These are phyloP conservation scores for Mantis religiosa DNA, from an alignment of 2,888 invertebrate species.

Conservation along the genomic window DNA sequence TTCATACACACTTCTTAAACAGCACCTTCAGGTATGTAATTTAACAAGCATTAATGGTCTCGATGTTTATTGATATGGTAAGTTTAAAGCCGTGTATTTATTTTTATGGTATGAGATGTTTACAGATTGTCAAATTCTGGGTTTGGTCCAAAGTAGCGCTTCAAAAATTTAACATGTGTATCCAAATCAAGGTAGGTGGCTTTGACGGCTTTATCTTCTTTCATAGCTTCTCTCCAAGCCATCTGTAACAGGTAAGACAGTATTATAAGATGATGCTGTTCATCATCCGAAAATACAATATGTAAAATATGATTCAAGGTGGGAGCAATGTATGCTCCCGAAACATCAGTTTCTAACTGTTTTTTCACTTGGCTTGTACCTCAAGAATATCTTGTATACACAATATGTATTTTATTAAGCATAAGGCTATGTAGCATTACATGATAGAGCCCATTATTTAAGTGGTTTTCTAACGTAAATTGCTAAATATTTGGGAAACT, in stretches of 20 bases:
- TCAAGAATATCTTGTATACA: too few relatives aligned
- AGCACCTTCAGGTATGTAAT: not conserved
- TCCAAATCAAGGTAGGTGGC: constrained; percentile 20
- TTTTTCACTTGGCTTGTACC: too few relatives aligned
- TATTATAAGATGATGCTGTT: too few relatives aligned
- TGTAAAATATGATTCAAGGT: too few relatives aligned
- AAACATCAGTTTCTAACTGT: too few relatives aligned
- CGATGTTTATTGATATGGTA: not conserved
- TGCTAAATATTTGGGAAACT: too few relatives aligned
- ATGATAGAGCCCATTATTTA: too few relatives aligned
- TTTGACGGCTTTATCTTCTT: constrained; percentile 36
- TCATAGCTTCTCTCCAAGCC: constrained; percentile 37
- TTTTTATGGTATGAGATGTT: not conserved
- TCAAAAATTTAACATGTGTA: constrained; percentile 19
- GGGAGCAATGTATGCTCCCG: too few relatives aligned
- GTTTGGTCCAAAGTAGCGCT: not conserved
- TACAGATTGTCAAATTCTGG: constrained; percentile 19
- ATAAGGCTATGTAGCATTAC: too few relatives aligned
- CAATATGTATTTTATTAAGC: too few relatives aligned
- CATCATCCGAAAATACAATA: too few relatives aligned
- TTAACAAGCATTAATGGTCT: not conserved
- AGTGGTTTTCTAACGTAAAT: too few relatives aligned
- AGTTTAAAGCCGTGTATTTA: not conserved
- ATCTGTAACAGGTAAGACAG: not conserved
- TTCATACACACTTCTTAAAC: not conserved